Base-by-base conservation (phyloP, 2,113 vertebrate genomes). In the Pygathrix nemaeus region DNA sequence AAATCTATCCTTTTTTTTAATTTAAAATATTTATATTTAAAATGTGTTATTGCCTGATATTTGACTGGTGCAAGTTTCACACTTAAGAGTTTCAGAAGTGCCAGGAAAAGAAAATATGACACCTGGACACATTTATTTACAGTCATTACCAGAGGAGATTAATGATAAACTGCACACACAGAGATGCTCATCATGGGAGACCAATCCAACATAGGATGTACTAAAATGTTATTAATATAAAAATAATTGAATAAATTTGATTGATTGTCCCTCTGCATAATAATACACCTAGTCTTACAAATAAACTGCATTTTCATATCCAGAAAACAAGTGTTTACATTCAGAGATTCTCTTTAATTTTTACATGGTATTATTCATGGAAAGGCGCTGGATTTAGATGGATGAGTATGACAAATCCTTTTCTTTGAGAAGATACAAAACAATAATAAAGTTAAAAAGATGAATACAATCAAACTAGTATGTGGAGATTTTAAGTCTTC, bases 211-310 rank as follows among this genome's bases (percentile, higher is more conserved):
- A 38, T 10, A 64, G 38, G 59, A 48, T 64, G 35, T 1, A 66
- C 40, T 35, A 50, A 35, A 35, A 43, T 55, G 12, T 55, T 88
- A 90, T 72, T 16, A 79, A 72, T 38, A 72, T 1, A 50, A 16
- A 70, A 43, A 50, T 38, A 32, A 93, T 92, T 52, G 70, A 92
- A 89, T 92, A 80, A 92, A 80, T 64, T 68, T 81, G 55, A 94
- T 68, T 94, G 78, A 88, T 94, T 57, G 0, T 45, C 55, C 81
- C 9, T 30, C 32, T 68, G 35, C 10, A 76, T 27, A 57, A 43
- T 43, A 80, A 50, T 73, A 27, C 55, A 50, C 14, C 27, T 45
- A 73, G 3, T 80, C 10, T 89, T 48, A 91, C 30, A 90, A 78
- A 94, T 5, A 73, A 79, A 89, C 3, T 8, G 32, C 10, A 55